Percentiles rank a stretch among this genome's conserved stretches.
Conservation (phyloP, 2,113 vertebrate genomes). For the Elephas maximus region DNA sequence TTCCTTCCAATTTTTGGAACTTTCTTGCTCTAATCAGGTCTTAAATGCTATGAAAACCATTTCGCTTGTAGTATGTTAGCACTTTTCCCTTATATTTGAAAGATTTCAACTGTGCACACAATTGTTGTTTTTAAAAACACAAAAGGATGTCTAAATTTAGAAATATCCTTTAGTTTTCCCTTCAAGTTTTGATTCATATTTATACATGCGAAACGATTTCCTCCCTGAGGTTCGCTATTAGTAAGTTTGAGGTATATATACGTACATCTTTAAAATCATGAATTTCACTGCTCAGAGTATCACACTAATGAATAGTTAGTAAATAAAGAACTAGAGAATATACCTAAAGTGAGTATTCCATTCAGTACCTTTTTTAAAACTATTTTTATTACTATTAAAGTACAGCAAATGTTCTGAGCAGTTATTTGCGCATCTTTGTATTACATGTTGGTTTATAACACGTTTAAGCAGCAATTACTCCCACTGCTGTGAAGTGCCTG, state of each 20-base stretch:
- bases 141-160: conserved; percentile 33
- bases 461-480: conserved; percentile 72
- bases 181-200: conserved; percentile 22
- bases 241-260: not conserved
- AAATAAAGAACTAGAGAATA: conserved; percentile 23
- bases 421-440: conserved; percentile 18
- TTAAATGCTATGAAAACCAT: not conserved
- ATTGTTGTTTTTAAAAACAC: conserved; percentile 51
- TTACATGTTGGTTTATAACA: conserved; percentile 59
- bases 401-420: not conserved
- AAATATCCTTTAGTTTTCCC: not conserved
- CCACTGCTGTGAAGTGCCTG: conserved; percentile 52
- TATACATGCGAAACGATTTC: not conserved
- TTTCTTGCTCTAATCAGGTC: not conserved
- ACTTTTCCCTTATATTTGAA: not conserved
- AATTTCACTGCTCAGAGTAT: conserved; percentile 28
- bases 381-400: not conserved
- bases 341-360: not conserved
- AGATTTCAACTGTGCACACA: not conserved
- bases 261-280: not conserved
- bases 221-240: conserved; percentile 6
- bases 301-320: not conserved
- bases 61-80: conserved; percentile 3
- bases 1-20: not conserved
- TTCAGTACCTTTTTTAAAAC: not conserved